These are phyloP conservation scores for Ctenicera cuprea DNA, from an alignment of 2,888 invertebrate genomes.

Conservation along the genomic window DNA sequence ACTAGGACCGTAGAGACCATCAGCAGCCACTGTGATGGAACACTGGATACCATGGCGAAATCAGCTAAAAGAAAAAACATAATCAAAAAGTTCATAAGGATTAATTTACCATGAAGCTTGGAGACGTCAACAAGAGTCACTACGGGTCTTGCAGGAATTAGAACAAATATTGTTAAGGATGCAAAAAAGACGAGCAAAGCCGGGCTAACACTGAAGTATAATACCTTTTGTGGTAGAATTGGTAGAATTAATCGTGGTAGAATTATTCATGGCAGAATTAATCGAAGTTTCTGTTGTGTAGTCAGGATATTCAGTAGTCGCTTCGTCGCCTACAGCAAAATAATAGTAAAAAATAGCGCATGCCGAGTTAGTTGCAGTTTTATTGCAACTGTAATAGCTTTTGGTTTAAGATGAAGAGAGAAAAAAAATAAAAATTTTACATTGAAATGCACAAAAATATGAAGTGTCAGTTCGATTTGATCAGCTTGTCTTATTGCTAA, in stretches of 20 bases:
- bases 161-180: slow-evolving; percentile 6
- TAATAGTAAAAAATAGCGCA: slow-evolving; percentile 52
- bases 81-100: background rate
- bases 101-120: background rate
- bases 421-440: background rate
- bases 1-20: background rate
- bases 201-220: slow-evolving; percentile 29
- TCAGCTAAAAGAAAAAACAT: background rate
- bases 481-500: no score
- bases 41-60: background rate
- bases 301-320: slow-evolving; percentile 52
- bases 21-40: background rate
- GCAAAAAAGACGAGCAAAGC: slow-evolving; percentile 28
- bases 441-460: background rate
- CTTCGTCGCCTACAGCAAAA: slow-evolving; percentile 57
- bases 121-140: background rate
- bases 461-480: background rate
- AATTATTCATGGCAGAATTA: slow-evolving; percentile 25
- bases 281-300: slow-evolving; percentile 28
- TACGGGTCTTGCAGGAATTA: background rate
- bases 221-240: slow-evolving; percentile 39
- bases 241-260: slow-evolving; percentile 32
- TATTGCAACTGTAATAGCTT: slow-evolving; percentile 38
- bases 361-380: slow-evolving; percentile 51
- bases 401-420: background rate